Evolutionary conservation across 92 coral and sea anemone genomes (phyloP), one percentile per base, ranked within the genome.

Genomic region (Palythoa caribaeorum): DNA sequence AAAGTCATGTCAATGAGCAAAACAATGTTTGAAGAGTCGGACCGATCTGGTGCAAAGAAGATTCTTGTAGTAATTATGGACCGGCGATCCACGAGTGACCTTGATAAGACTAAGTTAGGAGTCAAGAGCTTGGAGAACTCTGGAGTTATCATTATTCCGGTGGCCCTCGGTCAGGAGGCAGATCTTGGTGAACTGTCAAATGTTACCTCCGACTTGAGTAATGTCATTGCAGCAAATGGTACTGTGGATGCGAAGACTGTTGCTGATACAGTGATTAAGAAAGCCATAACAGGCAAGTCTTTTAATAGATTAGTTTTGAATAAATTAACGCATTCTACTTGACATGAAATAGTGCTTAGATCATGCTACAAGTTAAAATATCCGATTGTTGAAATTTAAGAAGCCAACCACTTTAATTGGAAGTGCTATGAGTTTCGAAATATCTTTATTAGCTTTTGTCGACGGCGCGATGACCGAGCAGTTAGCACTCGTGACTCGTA

Each of bases 81-180:
- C 79, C 89, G 86, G 38, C 84, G 90, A 39, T 90, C 90, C 14
- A 72, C 74, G 2, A 90, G 90, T 35, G 54, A 38, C 19, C 21
- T 85, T 52, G 77, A 76, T 37, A 57, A 38, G 21, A 79, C 89
- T 20, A 79, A 12, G 52, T 53, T 39, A 11, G 80, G 74, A 14
- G 93, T 92, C 17, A 84, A 81, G 39, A 12, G 50, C 3, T 63
- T 94, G 84, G 90, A 77, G 90, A 54, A 86, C 10, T 19, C 88
- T 37, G 93, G 92, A 10, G 89, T 94, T 8, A 88, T 89, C 15
- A 91, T 94, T n/a, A 78, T 94, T 87, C 93, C 98, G 14, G 92
- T 94, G 0, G 89, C 89, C 2, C 77, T 95, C 38, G 99, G 99
- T 83, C 66, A 84, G 59, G 80, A 77, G 51, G 93, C 92, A 15